These are phyloP conservation scores for Sturnira hondurensis DNA, from an alignment of 2,113 vertebrate genomes.

Conservation along the genomic window DNA sequence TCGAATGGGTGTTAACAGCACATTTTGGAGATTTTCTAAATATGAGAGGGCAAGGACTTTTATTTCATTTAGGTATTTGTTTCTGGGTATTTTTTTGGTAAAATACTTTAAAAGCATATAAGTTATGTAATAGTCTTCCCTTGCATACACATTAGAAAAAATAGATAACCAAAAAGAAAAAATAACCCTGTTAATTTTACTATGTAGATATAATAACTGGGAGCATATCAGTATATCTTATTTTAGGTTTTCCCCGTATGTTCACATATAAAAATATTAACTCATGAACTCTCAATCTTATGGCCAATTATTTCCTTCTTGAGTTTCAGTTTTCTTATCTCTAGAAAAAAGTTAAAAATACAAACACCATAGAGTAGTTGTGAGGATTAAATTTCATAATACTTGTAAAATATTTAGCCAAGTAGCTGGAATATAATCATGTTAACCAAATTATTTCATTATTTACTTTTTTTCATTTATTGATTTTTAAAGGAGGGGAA, in stretches of 20 bases:
- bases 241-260: background rate
- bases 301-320: background rate
- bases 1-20: background rate
- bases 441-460: background rate
- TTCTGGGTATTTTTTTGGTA: background rate
- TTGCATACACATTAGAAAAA: background rate
- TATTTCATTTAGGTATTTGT: conserved; percentile 2
- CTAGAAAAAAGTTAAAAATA: conserved; percentile 19
- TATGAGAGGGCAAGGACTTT: background rate
- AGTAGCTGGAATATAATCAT: background rate
- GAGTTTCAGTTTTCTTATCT: background rate
- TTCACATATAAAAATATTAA: background rate
- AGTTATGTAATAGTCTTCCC: background rate
- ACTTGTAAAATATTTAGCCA: background rate
- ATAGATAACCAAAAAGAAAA: background rate
- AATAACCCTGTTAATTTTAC: background rate
- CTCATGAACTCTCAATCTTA: background rate
- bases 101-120: background rate
- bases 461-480: background rate
- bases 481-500: too few species aligned
- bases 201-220: background rate
- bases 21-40: background rate
- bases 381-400: background rate
- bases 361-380: background rate
- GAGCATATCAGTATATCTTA: background rate